A percentile compares a stretch with the other conserved stretches of the same genome.
Conservation (phyloP, 1,140 invertebrate genomes). For the Microplitis demolitor region DNA sequence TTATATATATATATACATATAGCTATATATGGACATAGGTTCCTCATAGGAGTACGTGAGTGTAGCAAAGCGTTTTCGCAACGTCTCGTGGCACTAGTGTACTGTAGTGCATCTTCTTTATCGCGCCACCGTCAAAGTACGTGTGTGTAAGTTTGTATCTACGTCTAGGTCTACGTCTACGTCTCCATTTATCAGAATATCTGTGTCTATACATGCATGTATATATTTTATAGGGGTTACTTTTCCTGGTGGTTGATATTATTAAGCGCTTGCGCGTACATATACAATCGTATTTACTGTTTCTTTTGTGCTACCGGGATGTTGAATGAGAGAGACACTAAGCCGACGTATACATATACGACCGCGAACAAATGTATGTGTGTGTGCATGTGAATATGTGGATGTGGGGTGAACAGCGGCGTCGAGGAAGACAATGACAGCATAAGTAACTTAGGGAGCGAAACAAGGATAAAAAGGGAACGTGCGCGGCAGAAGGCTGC, state of each 20-base stretch:
- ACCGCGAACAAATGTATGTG: not conserved
- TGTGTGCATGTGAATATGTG: not conserved
- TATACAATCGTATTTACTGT: not conserved
- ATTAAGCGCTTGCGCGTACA: conserved; percentile 28
- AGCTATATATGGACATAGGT: not conserved
- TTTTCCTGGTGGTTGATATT: conserved; percentile 42
- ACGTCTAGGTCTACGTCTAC: too few relatives aligned
- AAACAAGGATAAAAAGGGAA: conserved; percentile 16
- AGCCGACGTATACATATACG: too few relatives aligned
- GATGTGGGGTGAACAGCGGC: not conserved
- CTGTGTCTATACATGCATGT: not conserved
- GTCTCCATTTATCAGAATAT: not conserved
- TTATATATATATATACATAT: not conserved
- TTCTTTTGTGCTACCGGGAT: not conserved
- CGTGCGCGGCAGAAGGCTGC: conserved; percentile 25
- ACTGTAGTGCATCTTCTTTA: conserved; percentile 22
- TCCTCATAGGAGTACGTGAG: not conserved
- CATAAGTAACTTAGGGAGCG: not conserved
- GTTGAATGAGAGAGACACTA: not conserved
- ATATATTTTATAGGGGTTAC: conserved; percentile 27
- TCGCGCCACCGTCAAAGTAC: conserved; percentile 39
- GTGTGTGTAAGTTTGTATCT: conserved; percentile 19
- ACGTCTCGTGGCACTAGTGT: not conserved
- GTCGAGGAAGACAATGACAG: not conserved
- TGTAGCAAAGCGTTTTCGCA: not conserved